Conservation (phyloP, 1,140 invertebrate species). For the Listronotus bonariensis region DNA sequence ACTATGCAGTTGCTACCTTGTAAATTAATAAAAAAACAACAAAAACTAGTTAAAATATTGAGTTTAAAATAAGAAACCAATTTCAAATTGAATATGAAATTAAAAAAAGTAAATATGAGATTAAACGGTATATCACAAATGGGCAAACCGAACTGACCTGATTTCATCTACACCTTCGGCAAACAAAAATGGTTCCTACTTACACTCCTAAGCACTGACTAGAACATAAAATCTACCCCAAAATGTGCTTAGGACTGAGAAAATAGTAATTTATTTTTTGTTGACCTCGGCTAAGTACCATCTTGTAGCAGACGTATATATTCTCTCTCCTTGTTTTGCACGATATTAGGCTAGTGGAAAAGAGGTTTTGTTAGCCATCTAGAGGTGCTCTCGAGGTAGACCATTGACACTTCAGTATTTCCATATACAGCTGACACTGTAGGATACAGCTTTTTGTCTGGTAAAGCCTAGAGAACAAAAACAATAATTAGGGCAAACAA, state of each 20-base stretch:
- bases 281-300: slow-evolving; percentile 17
- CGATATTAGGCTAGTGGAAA: slow-evolving; percentile 20
- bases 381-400: slow-evolving; percentile 94
- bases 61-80: too few relatives aligned
- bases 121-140: slow-evolving; percentile 48
- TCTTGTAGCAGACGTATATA: slow-evolving; percentile 40
- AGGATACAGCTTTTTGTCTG: slow-evolving; percentile 92
- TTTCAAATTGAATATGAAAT: not conserved
- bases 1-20: too few relatives aligned
- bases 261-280: not conserved
- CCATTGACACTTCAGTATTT: slow-evolving; percentile 99
- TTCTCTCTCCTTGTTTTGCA: slow-evolving; percentile 41
- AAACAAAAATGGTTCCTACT: slow-evolving; percentile 1
- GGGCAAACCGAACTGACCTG: slow-evolving; percentile 52
- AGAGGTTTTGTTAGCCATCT: slow-evolving; percentile 77
- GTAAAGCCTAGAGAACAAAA: slow-evolving; percentile 73
- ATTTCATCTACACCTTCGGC: slow-evolving; percentile 23
- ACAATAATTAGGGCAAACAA: slow-evolving; percentile 20
- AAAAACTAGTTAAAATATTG: too few relatives aligned
- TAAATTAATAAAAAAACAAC: too few relatives aligned
- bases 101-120: slow-evolving; percentile 4
- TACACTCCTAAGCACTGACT: not conserved
- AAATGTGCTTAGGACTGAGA: slow-evolving; percentile 2
- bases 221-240: not conserved
- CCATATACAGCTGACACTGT: slow-evolving; percentile 98